These are phyloP conservation scores for Nymphicus hollandicus DNA, from an alignment of 2,113 vertebrate species.

Conservation along the genomic window DNA sequence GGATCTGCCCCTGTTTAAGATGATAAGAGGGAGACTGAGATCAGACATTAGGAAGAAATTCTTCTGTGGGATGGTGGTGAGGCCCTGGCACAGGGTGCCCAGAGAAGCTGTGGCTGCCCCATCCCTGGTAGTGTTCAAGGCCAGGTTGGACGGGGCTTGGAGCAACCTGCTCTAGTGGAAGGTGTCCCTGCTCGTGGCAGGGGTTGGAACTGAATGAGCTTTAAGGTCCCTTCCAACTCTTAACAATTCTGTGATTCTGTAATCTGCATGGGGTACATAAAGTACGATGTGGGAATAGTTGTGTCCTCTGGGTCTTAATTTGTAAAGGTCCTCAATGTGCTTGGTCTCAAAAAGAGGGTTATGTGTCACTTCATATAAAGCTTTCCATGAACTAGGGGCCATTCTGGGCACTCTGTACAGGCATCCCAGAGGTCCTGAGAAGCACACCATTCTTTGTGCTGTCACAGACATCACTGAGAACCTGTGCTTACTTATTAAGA, in stretches of 20 bases:
- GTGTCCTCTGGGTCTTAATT: background rate
- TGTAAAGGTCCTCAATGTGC: too few species aligned
- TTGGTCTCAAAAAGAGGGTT: too few species aligned
- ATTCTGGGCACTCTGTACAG: background rate
- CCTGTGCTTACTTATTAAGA: background rate
- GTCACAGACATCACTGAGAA: background rate
- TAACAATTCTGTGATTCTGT: background rate
- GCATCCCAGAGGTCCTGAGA: background rate
- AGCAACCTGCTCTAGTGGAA: background rate
- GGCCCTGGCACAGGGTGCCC: background rate
- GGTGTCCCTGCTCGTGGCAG: background rate
- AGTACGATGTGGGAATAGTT: background rate
- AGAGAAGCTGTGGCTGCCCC: background rate
- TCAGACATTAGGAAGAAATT: background rate
- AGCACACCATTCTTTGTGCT: background rate
- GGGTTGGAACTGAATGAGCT: background rate
- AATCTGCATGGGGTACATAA: background rate
- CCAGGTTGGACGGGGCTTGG: background rate
- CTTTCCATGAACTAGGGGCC: background rate
- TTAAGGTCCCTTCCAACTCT: background rate
- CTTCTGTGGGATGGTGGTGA: background rate
- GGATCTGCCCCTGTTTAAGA: background rate
- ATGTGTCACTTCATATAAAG: background rate
- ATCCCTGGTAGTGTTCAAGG: background rate
- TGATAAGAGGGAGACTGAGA: background rate